phyloP scores from a whole-genome alignment of 1,140 invertebrate genomes.

The Melipona quadrifasciata region DNA sequence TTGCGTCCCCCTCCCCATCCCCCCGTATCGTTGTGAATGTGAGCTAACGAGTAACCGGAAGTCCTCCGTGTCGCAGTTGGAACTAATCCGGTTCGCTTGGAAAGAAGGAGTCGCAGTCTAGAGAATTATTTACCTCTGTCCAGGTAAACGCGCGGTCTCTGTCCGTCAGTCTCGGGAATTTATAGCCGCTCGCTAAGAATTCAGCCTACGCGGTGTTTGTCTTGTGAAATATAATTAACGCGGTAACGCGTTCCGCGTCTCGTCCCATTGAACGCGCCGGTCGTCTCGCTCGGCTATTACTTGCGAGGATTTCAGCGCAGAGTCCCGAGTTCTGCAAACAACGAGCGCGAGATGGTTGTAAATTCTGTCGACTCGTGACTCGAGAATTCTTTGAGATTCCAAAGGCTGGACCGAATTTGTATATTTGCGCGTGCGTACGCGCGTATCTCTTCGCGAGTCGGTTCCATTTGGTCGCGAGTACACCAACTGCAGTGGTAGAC shows the following conservation, averaged over 20 bases:
- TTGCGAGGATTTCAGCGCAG: not conserved
- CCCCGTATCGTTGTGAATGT: not conserved
- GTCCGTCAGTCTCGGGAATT: constrained; percentile 6
- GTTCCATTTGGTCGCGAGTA: not conserved
- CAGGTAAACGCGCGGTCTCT: constrained; percentile 16
- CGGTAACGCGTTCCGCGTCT: not conserved
- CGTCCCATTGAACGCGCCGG: constrained; percentile 5
- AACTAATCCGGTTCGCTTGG: constrained; percentile 22
- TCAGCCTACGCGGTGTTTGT: constrained; percentile 5
- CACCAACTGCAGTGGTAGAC: no score
- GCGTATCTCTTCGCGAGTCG: not conserved
- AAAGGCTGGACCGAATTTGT: not conserved
- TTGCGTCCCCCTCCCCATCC: not conserved
- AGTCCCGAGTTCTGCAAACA: no score
- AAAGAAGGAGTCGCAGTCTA: not conserved
- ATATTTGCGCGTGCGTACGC: no score
- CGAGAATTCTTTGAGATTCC: no score
- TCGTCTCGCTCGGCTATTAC: not conserved
- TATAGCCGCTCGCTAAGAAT: constrained; percentile 34
- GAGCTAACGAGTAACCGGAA: constrained; percentile 21
- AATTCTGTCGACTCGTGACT: no score
- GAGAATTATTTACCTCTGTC: no score
- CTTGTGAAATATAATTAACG: constrained; percentile 42
- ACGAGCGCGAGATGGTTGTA: no score
- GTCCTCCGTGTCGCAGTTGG: not conserved